Conservation (phyloP, 2,888 invertebrate species). For the Megastigmus dorsalis region DNA sequence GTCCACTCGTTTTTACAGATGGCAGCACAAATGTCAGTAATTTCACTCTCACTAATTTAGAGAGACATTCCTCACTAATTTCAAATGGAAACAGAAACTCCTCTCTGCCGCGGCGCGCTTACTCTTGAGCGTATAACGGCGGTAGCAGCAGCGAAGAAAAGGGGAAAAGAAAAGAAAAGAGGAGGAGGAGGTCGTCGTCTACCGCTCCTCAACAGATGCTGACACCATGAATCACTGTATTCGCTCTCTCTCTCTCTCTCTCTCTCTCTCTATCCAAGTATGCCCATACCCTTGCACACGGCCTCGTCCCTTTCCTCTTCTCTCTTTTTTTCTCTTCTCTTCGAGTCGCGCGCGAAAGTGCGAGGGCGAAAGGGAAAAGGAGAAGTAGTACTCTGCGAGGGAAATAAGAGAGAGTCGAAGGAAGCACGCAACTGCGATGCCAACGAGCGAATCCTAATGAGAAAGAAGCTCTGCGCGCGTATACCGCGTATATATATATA, state of each 20-base stretch:
- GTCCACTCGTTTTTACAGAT: too few relatives aligned
- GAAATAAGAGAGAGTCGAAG: too few relatives aligned
- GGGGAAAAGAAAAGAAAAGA: neutral
- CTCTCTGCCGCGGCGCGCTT: neutral
- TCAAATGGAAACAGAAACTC: conserved; percentile 12
- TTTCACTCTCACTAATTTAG: too few relatives aligned
- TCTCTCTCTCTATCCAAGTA: conserved; percentile 1
- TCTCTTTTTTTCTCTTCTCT: neutral
- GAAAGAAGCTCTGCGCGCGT: neutral
- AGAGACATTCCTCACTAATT: conserved; percentile 29
- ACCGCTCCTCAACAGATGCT: conserved; percentile 28
- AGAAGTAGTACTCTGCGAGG: too few relatives aligned
- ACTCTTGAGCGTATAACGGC: neutral
- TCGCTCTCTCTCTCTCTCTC: neutral
- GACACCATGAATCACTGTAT: conserved; percentile 47
- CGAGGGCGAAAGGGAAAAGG: conserved; percentile 16
- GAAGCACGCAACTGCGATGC: neutral
- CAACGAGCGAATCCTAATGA: conserved; percentile 34
- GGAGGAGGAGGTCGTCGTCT: neutral
- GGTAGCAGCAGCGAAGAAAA: neutral
- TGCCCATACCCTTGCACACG: neutral
- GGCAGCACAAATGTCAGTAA: too few relatives aligned
- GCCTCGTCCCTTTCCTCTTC: neutral
- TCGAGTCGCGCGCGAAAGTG: neutral
- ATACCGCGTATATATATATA: too few relatives aligned